Percentiles rank a stretch among this genome's conserved stretches.
Conservation (phyloP, 2,113 vertebrate species). For the Pungitius pungitius region DNA sequence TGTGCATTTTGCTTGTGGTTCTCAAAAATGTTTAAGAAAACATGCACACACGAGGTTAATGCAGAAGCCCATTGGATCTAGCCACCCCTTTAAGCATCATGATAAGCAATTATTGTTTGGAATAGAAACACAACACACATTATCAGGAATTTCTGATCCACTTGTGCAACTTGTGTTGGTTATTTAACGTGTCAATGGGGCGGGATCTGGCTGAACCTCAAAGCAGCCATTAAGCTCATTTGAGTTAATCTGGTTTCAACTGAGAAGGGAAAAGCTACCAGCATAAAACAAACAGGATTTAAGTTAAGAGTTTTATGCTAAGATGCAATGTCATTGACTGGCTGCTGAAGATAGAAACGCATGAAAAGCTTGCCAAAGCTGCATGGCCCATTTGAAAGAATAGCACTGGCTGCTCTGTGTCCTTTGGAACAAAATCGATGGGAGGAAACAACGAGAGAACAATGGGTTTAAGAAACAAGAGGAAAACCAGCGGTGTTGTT, state of each 20-base stretch:
- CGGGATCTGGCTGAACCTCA: constrained; percentile 53
- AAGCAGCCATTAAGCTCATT: constrained; percentile 60
- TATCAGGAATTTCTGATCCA: constrained; percentile 15
- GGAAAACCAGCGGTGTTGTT: not conserved
- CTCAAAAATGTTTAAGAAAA: constrained; percentile 11
- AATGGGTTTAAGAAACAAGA: constrained; percentile 24
- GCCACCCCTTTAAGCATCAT: not conserved
- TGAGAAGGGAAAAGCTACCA: constrained; percentile 26
- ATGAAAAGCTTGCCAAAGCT: constrained; percentile 24
- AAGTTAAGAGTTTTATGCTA: constrained; percentile 53
- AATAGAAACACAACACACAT: not conserved
- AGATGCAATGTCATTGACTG: constrained; percentile 37
- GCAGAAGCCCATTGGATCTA: not conserved
- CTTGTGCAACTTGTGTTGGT: constrained; percentile 25
- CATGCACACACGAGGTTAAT: constrained; percentile 56
- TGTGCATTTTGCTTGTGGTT: constrained; percentile 19
- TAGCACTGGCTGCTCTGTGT: not conserved
- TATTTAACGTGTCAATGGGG: constrained; percentile 28
- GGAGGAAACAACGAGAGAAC: constrained; percentile 6
- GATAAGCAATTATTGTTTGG: not conserved
- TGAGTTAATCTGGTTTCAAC: constrained; percentile 56
- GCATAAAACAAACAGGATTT: constrained; percentile 66
- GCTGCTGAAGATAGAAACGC: constrained; percentile 9
- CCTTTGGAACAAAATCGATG: constrained; percentile 31
- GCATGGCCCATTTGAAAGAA: constrained; percentile 18